phyloP scores from a whole-genome alignment of 2,888 invertebrate species.

The Amphiduros pacificus region DNA sequence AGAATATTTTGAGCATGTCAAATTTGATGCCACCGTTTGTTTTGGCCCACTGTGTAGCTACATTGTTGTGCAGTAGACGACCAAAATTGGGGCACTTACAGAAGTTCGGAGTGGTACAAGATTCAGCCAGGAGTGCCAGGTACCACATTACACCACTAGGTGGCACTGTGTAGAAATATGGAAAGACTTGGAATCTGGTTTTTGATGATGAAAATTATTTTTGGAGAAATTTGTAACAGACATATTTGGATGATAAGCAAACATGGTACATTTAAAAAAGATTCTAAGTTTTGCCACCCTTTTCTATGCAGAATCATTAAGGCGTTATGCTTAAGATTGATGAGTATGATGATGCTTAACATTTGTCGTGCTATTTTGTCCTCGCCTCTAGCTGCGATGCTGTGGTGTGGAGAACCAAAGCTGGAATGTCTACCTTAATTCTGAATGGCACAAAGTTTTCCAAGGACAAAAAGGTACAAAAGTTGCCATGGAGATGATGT shows the following conservation, averaged over 20 bases:
- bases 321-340: too few species aligned
- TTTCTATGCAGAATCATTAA: too few species aligned
- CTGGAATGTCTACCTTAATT: conserved; percentile 27
- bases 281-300: too few species aligned
- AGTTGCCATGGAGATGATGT: too few species aligned
- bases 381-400: conserved; percentile 29
- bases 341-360: too few species aligned
- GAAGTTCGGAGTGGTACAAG: conserved; percentile 30
- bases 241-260: too few species aligned
- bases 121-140: conserved; percentile 18
- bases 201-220: not conserved
- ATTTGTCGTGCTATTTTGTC: too few species aligned
- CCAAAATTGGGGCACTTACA: conserved; percentile 29
- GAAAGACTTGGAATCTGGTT: not conserved
- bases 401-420: conserved; percentile 29
- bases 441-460: conserved; percentile 28
- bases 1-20: not conserved
- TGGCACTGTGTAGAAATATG: too few species aligned
- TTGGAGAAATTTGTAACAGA: too few species aligned
- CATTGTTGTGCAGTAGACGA: conserved; percentile 31
- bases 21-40: not conserved
- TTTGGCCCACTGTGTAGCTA: conserved; percentile 25
- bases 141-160: too few species aligned
- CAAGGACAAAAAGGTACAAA: too few species aligned
- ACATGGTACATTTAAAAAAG: too few species aligned